Evolutionary conservation across 2,797 vertebrate species (phyloP), one percentile per base, ranked within the genome.

Genomic region (Lagodon rhomboides): DNA sequence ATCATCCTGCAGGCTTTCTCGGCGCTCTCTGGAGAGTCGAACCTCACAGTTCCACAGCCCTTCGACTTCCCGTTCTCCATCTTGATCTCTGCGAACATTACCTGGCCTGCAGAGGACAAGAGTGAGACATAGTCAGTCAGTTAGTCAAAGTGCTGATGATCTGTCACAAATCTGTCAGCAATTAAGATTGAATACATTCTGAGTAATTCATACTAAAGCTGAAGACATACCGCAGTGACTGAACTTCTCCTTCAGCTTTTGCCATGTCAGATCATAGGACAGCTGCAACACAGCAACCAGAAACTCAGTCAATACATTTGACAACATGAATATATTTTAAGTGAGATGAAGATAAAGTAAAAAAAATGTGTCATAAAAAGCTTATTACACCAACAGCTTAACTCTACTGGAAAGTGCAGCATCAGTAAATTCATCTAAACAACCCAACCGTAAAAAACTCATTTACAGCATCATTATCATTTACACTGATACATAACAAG

Each of bases 51-150:
- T 75, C 98, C 98, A 83, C 98, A 99, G 89, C 98, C 98, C 94
- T 99, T 99, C 47, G 98, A 99, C 92, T 96, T 98, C 64, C 98
- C 98, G 41, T 97, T 98, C 94, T 99, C 98, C 98, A 99, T 99
- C 96, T 99, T 99, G 92, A 99, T 98, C 92, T 99, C 98, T 72
- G 98, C 98, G 89, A 97, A 99, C 97, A 99, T 98, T 80, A 99
- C 98, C 90, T 98, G 97, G 91, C 98, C 98, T 99, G 89, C 30
- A 75, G 44, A 4, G 49, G 11, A 82, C 11, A 50, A 64, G 22
- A 67, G 69, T 0, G 38, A 78, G 46, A n/a, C n/a, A n/a, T n/a
- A n/a, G n/a, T n/a, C n/a, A n/a, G n/a, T n/a, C n/a, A n/a, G n/a
- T n/a, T n/a, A n/a, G n/a, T n/a, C n/a, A 62, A 41, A 73, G 44